These are phyloP conservation scores for Lithobius niger DNA, from an alignment of 1,140 invertebrate species.

Conservation along the genomic window DNA sequence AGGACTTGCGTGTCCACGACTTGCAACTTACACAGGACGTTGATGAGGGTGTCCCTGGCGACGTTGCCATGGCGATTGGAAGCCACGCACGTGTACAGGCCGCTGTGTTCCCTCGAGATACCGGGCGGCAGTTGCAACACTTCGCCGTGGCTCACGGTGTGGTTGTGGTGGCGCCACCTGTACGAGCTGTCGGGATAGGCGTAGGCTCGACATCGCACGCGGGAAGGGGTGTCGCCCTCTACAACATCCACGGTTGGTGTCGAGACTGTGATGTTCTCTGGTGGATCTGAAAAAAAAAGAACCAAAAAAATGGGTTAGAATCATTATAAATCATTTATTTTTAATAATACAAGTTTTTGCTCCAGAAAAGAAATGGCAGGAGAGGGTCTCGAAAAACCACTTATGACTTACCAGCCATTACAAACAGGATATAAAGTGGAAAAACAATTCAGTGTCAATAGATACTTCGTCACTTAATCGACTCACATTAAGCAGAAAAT, in stretches of 20 bases:
- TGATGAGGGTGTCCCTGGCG: conserved; percentile 47
- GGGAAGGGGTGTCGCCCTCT: conserved; percentile 57
- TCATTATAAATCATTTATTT: too few species aligned
- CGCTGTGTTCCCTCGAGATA: conserved; percentile 44
- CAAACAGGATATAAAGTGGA: too few species aligned
- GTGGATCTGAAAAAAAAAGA: conserved; percentile 51
- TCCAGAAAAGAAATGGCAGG: too few species aligned
- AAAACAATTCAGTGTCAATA: too few species aligned
- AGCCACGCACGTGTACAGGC: conserved; percentile 59
- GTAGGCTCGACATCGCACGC: conserved; percentile 58
- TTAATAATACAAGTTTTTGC: too few species aligned
- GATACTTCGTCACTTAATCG: too few species aligned
- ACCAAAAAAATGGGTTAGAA: neutral
- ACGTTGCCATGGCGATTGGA: conserved; percentile 56
- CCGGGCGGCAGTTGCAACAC: conserved; percentile 42
- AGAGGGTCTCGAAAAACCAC: too few species aligned
- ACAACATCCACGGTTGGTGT: conserved; percentile 53
- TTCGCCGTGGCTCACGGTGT: conserved; percentile 36
- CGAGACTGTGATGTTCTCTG: conserved; percentile 64
- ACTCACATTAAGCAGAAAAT: too few species aligned
- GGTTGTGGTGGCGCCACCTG: conserved; percentile 41
- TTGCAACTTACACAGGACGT: conserved; percentile 71
- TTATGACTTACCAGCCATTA: too few species aligned
- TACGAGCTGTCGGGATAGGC: conserved; percentile 55
- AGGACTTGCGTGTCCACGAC: too few species aligned